Percentiles rank a stretch among this genome's conserved stretches.
phyloP scores from a whole-genome alignment of 2,888 invertebrate genomes.

The Eupithecia pulchellata region DNA sequence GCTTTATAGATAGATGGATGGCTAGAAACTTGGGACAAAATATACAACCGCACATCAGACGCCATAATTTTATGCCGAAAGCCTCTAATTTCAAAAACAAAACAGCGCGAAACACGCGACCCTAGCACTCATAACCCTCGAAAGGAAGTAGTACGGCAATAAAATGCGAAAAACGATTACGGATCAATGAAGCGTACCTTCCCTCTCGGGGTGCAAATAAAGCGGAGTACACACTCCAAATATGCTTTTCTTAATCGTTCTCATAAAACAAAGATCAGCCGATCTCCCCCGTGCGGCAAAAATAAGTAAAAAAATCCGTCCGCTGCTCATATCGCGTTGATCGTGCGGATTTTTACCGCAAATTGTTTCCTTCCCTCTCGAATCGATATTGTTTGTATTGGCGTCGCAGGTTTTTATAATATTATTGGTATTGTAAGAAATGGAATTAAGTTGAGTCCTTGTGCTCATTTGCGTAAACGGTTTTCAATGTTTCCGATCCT shows the following conservation, averaged over 20 bases:
- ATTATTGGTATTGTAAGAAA: conserved; percentile 66
- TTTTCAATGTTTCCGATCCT: conserved; percentile 40
- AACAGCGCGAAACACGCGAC: conserved; percentile 55
- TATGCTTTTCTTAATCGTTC: conserved; percentile 86
- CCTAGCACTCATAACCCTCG: conserved; percentile 72
- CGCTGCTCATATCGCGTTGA: conserved; percentile 79
- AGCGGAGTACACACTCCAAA: conserved; percentile 84
- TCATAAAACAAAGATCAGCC: conserved; percentile 85
- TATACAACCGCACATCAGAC: background rate
- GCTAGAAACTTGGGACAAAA: background rate
- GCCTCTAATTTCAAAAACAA: conserved; percentile 65
- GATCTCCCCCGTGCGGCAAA: conserved; percentile 73
- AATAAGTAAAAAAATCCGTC: conserved; percentile 70
- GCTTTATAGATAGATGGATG: background rate
- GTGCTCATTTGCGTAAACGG: conserved; percentile 57
- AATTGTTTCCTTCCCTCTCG: conserved; percentile 76
- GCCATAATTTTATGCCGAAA: conserved; percentile 55
- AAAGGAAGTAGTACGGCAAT: conserved; percentile 67
- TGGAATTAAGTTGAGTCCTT: conserved; percentile 60
- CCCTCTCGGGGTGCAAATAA: conserved; percentile 83
- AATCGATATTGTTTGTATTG: conserved; percentile 76
- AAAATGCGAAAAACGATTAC: conserved; percentile 84
- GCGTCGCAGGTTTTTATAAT: conserved; percentile 65
- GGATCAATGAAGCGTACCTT: conserved; percentile 83
- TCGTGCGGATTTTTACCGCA: conserved; percentile 73